phyloP scores from a whole-genome alignment of 2,113 vertebrate genomes.

The Oncorhynchus tshawytscha region DNA sequence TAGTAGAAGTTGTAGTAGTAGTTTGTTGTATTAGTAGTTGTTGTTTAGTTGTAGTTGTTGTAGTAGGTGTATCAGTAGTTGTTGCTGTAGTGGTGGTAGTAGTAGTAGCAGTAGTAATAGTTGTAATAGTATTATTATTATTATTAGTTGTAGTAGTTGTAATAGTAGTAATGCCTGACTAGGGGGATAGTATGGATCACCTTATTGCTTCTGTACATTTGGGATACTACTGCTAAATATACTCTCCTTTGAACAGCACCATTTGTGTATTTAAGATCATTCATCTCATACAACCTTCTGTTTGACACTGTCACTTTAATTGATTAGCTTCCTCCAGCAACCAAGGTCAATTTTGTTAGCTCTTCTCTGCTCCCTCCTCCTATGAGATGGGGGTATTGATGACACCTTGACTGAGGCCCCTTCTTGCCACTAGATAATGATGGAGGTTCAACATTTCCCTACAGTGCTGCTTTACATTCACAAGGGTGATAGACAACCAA shows the following conservation, averaged over 20 bases:
- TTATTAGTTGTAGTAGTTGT: too few species aligned
- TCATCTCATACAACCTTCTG: not conserved
- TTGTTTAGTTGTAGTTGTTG: too few species aligned
- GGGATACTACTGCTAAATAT: too few species aligned
- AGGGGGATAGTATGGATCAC: too few species aligned
- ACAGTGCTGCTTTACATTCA: not conserved
- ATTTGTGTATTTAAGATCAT: not conserved
- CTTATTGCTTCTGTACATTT: too few species aligned
- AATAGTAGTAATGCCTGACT: too few species aligned
- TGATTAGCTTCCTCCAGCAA: constrained; percentile 1
- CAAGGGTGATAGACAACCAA: not conserved
- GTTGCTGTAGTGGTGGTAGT: too few species aligned
- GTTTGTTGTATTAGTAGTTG: too few species aligned
- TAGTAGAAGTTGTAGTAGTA: too few species aligned
- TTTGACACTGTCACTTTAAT: not conserved
- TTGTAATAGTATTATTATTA: too few species aligned
- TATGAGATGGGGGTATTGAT: not conserved
- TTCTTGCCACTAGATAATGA: constrained; percentile 4
- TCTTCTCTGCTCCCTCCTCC: not conserved
- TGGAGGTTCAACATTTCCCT: constrained; percentile 10
- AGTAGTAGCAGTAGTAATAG: too few species aligned
- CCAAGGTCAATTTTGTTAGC: not conserved
- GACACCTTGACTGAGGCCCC: not conserved
- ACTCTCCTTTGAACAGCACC: constrained; percentile 51
- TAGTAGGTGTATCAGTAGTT: too few species aligned